These are phyloP conservation scores for Eupithecia exiguata DNA, from an alignment of 2,888 invertebrate species.

Conservation along the genomic window DNA sequence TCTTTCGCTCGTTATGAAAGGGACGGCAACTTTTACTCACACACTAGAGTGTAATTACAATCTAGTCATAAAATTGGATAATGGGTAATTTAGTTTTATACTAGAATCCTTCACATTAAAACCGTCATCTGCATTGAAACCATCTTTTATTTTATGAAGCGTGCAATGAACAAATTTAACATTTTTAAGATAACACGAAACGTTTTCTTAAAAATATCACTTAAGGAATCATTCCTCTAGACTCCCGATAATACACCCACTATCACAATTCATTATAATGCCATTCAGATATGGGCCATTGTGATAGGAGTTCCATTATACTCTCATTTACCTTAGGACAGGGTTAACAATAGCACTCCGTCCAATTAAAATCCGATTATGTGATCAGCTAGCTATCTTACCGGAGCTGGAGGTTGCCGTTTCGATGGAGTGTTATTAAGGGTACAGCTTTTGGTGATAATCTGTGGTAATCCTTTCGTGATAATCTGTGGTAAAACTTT, in stretches of 20 bases:
- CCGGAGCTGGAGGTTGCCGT: neutral
- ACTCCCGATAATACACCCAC: slow-evolving; percentile 48
- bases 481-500: neutral
- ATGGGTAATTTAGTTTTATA: no score
- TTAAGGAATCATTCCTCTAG: slow-evolving; percentile 11
- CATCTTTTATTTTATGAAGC: neutral
- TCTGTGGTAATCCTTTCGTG: slow-evolving; percentile 12
- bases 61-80: no score
- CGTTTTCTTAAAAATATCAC: neutral
- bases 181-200: neutral
- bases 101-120: no score
- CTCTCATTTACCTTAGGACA: slow-evolving; percentile 67
- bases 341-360: slow-evolving; percentile 53
- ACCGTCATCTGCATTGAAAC: neutral
- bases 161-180: neutral
- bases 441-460: slow-evolving; percentile 18
- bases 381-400: slow-evolving; percentile 31
- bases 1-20: neutral
- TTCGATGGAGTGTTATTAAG: slow-evolving; percentile 20
- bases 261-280: slow-evolving; percentile 78
- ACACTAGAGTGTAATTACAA: no score
- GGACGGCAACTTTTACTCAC: no score
- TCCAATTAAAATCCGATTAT: slow-evolving; percentile 57
- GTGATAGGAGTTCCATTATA: slow-evolving; percentile 66
- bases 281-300: slow-evolving; percentile 71